Evolutionary conservation across 53 echinoderm and acorn worm species (phyloP).

Genomic region (Zoroaster sp.): DNA sequence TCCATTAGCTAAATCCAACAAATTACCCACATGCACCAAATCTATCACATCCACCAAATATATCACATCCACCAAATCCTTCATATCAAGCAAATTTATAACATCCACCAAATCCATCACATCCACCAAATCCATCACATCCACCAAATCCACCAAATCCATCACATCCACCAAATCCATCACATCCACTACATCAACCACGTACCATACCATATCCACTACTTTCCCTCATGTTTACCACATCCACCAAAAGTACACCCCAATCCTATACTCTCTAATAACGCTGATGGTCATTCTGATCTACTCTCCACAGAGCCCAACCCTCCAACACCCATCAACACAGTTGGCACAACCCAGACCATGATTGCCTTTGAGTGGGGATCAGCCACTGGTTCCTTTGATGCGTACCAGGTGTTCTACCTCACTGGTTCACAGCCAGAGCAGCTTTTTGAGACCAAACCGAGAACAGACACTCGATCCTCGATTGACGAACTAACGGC

Average conservation of each 20-base stretch:
- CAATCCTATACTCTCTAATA: no score
- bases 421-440: slow-evolving; percentile 14
- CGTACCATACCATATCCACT: no score
- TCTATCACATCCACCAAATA: not conserved
- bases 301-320: slow-evolving; percentile 46
- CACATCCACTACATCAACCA: not conserved
- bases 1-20: not conserved
- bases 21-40: no score
- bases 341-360: slow-evolving; percentile 58
- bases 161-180: no score
- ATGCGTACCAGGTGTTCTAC: slow-evolving; percentile 59
- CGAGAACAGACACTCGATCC: slow-evolving; percentile 12
- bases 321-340: slow-evolving; percentile 34
- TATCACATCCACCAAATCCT: not conserved
- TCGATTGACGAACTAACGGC: slow-evolving; percentile 56
- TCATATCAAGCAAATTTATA: not conserved
- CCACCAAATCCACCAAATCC: no score
- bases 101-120: not conserved
- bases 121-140: not conserved
- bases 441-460: slow-evolving; percentile 16
- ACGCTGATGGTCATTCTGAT: no score
- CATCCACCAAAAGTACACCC: no score
- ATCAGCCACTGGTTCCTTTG: slow-evolving; percentile 62
- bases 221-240: no score
- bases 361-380: slow-evolving; percentile 64